A percentile compares a stretch with the other conserved stretches of the same genome.
These are phyloP conservation scores for Amphimallon solstitiale DNA, from an alignment of 2,888 invertebrate species.

Conservation along the genomic window DNA sequence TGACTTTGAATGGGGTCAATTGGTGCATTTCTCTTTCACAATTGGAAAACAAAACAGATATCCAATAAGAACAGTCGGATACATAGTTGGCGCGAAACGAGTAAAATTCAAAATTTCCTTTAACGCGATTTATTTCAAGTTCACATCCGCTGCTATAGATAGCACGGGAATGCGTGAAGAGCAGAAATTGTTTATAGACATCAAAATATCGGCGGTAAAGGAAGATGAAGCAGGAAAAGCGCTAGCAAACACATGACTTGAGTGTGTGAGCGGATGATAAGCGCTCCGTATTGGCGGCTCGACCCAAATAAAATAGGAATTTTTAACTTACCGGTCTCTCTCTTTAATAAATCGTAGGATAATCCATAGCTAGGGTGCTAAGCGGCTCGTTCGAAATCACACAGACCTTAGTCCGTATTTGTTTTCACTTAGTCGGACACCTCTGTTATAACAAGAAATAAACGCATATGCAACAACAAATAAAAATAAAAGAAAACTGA, in stretches of 20 bases:
- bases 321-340: conserved; percentile 32
- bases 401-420: conserved; percentile 2
- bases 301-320: conserved; percentile 31
- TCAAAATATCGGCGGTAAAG: not conserved
- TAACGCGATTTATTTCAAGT: not conserved
- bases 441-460: conserved; percentile 39
- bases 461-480: conserved; percentile 42
- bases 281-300: conserved; percentile 27
- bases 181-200: not conserved
- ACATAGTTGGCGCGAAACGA: conserved; percentile 12
- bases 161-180: not conserved
- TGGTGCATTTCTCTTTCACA: conserved; percentile 33
- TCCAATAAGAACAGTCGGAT: conserved; percentile 15
- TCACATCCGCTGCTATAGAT: not conserved
- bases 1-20: conserved; percentile 36
- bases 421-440: conserved; percentile 22
- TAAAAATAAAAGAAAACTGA: conserved; percentile 30
- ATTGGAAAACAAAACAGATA: conserved; percentile 28
- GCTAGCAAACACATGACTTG: conserved; percentile 16
- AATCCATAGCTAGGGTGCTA: conserved; percentile 25
- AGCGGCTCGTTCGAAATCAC: conserved; percentile 5
- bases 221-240: not conserved
- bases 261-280: conserved; percentile 16
- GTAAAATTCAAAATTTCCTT: conserved; percentile 1
- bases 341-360: conserved; percentile 18